These are phyloP conservation scores for Planococcus citri DNA, from an alignment of 1,140 invertebrate genomes.

Conservation along the genomic window DNA sequence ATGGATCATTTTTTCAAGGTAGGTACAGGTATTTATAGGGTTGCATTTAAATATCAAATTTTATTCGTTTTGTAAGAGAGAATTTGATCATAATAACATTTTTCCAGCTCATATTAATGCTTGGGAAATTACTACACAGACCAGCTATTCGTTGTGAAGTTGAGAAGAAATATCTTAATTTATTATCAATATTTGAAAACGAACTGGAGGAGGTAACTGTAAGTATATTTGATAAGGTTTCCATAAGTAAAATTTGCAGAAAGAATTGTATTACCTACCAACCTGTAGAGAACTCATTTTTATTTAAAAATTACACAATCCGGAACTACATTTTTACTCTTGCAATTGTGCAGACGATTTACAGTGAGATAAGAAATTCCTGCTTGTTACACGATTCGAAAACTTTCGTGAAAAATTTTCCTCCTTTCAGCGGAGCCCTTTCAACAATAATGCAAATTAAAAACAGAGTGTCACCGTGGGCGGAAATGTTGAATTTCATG, in stretches of 20 bases:
- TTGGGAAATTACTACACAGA: constrained; percentile 20
- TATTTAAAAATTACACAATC: too few relatives aligned
- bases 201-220: constrained; percentile 10
- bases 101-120: constrained; percentile 21
- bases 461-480: background rate
- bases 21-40: constrained; percentile 4
- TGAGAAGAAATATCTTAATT: background rate
- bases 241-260: too few relatives aligned
- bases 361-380: background rate
- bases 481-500: background rate
- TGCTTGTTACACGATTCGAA: background rate
- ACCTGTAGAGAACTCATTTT: too few relatives aligned
- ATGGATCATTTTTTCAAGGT: constrained; percentile 50
- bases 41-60: background rate
- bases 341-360: background rate
- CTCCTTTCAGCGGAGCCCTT: background rate
- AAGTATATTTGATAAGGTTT: background rate
- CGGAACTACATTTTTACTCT: too few relatives aligned
- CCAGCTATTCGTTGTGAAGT: background rate
- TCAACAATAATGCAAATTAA: background rate
- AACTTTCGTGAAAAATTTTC: background rate
- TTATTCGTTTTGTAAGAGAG: background rate
- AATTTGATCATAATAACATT: background rate
- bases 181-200: background rate
- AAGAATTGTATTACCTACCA: too few relatives aligned